A percentile compares a stretch with the other conserved stretches of the same genome.
Evolutionary conservation across 1,140 invertebrate genomes (phyloP).

Genomic region (Pseudomyrmex flavicornis): DNA sequence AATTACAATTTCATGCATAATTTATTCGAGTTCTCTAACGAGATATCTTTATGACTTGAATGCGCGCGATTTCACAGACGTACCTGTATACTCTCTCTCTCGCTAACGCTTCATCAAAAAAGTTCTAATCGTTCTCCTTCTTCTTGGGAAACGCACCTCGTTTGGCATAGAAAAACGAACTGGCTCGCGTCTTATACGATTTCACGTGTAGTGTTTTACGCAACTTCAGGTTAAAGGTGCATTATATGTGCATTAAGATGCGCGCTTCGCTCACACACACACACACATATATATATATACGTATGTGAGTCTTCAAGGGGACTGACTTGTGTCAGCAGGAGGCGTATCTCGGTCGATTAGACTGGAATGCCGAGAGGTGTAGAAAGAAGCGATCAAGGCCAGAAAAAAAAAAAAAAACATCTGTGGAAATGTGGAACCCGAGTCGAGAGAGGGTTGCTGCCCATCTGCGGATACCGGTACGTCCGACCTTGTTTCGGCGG

Average conservation of each 20-base stretch:
- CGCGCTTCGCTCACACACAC: neutral
- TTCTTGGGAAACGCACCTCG: neutral
- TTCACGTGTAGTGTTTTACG: neutral
- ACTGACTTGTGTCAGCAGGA: slow-evolving; percentile 27
- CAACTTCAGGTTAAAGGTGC: slow-evolving; percentile 20
- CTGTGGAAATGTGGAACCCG: slow-evolving; percentile 34
- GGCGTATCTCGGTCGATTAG: slow-evolving; percentile 68
- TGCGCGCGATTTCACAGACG: neutral
- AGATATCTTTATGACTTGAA: neutral
- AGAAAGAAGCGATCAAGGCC: slow-evolving; percentile 64
- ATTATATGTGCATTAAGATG: neutral
- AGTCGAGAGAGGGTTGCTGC: slow-evolving; percentile 16
- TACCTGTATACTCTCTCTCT: neutral
- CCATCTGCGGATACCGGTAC: neutral
- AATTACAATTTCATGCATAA: neutral
- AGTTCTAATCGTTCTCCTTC: neutral
- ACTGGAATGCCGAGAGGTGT: slow-evolving; percentile 67
- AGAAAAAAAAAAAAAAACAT: slow-evolving; percentile 41
- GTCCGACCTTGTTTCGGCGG: slow-evolving; percentile 32
- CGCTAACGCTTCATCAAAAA: neutral
- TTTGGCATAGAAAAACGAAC: neutral
- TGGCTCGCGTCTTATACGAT: slow-evolving; percentile 7
- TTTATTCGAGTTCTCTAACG: neutral
- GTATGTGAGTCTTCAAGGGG: slow-evolving; percentile 1
- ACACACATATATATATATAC: too few species aligned